Evolutionary conservation across 2,888 invertebrate species (phyloP), one percentile per base, ranked within the genome.

Genomic region (Andrena fulva): DNA sequence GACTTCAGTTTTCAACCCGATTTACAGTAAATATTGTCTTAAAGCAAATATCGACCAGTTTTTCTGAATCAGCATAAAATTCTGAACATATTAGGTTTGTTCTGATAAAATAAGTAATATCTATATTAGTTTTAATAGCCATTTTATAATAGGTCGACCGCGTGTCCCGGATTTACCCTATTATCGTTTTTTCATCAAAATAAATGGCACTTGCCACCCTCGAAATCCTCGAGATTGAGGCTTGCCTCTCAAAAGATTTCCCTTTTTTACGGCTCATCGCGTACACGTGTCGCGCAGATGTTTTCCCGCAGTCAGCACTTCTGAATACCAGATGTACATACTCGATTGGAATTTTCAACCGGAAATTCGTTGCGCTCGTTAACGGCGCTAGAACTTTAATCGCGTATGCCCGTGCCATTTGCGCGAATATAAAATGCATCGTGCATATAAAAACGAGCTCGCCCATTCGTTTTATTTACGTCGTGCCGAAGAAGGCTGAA

Each of bases 221-320:
- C 59, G 35, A 82, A 75, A 42, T 68, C 67, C 27, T 82, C 27
- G 16, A 68, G 42, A 74, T 66, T 64, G 56, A 35, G 56, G 24
- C 66, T 12, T 42, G 31, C 10, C 82, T 68, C 62, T 73, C 68
- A 74, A 79, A 48, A 78, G 84, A 77, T 85, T 70, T 62, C 68
- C 31, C 42, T 52, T 84, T 85, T 81, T 84, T 79, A 74, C 52
- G 20, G 33, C 20, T 7, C n/a, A 24, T 33, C 54, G 5, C 10
- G 33, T 68, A 67, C 86, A 86, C 82, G 79, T 87, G 86, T 64
- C 56, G 3, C 24, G 76, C 86, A 87, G 69, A 78, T 86, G 86
- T 81, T 64, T 67, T 35, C 69, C 63, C 29, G 12, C 54, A 64
- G 67, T 64, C 76, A 70, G 60, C 60, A 27, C 33, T 78, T 84